phyloP scores from a whole-genome alignment of 2,888 invertebrate genomes.

The Ophraella communa region DNA sequence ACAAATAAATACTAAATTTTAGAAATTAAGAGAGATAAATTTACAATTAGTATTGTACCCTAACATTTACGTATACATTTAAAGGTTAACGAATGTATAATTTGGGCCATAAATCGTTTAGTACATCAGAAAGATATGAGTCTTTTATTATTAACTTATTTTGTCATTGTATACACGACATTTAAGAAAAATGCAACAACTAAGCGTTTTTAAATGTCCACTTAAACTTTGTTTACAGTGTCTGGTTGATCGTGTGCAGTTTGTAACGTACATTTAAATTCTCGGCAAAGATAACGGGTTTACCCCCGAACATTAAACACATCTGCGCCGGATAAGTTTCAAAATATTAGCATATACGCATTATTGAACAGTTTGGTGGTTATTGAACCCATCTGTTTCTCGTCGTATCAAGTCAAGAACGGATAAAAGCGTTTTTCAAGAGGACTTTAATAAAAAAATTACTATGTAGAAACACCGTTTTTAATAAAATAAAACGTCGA shows the following conservation, averaged over 20 bases:
- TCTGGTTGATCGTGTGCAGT: background rate
- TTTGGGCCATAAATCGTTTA: too few species aligned
- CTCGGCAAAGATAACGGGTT: slow-evolving; percentile 20
- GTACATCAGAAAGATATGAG: too few species aligned
- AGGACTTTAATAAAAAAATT: background rate
- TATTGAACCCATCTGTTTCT: slow-evolving; percentile 29
- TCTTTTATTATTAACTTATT: too few species aligned
- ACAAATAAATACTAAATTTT: too few species aligned
- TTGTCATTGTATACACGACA: too few species aligned
- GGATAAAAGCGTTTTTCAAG: background rate
- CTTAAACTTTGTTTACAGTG: background rate
- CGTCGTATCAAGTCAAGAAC: slow-evolving; percentile 13
- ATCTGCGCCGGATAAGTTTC: slow-evolving; percentile 27
- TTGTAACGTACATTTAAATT: slow-evolving; percentile 14
- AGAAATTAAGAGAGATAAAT: too few species aligned
- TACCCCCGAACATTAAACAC: slow-evolving; percentile 31
- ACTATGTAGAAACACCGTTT: background rate
- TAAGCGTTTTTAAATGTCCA: background rate
- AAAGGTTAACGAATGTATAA: too few species aligned
- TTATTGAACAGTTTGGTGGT: slow-evolving; percentile 31
- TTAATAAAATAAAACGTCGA: too few species aligned
- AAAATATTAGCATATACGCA: slow-evolving; percentile 31
- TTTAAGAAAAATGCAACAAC: too few species aligned
- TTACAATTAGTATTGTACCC: too few species aligned
- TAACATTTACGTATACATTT: too few species aligned